Base-by-base conservation (phyloP, 1,140 invertebrate genomes). In the Camponotus floridanus region DNA sequence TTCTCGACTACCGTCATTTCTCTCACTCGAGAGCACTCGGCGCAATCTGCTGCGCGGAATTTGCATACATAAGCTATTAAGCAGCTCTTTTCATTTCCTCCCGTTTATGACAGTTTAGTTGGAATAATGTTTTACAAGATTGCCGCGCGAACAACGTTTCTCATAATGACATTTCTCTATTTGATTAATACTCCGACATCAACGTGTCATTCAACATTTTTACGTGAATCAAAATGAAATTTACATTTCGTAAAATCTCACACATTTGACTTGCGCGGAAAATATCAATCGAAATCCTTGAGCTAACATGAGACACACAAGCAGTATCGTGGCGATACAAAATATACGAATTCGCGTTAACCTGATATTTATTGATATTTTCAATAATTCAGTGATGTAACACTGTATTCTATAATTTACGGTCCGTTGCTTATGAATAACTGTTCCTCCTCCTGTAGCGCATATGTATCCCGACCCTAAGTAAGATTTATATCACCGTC, bases 21-120 rank as follows among this genome's bases (percentile, higher is more conserved):
- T 91, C 90, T 91, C 92, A 89, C 89, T 90, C 89, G 84, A 87
- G 86, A 92, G 94, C 93, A 93, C 92, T 94, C 94, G 89, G 90
- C 91, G 94, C 95, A 95, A 95, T 95, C 95, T 95, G 94, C 94
- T 90, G 91, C 91, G 80, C 68, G 62, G 84, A 76, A 95, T 95
- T 95, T 95, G 94, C 95, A 95, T 95, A 94, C 92, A 94, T 94
- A 95, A 95, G 93, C 95, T 95, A 95, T 95, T 95, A 95, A 95
- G 93, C 92, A 95, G 94, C 94, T 95, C 95, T 95, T 95, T 95
- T 95, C 94, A 95, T 95, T 95, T 95, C 95, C 95, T 95, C 94
- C 91, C 94, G 94, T 95, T 95, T 95, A 95, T 95, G 94, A 95
- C 94, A 95, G 94, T 95, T 95, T 95, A 95, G 94, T 93, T 92